These are phyloP conservation scores for Medauroidea extradentata DNA, from an alignment of 1,140 invertebrate genomes.

Conservation along the genomic window DNA sequence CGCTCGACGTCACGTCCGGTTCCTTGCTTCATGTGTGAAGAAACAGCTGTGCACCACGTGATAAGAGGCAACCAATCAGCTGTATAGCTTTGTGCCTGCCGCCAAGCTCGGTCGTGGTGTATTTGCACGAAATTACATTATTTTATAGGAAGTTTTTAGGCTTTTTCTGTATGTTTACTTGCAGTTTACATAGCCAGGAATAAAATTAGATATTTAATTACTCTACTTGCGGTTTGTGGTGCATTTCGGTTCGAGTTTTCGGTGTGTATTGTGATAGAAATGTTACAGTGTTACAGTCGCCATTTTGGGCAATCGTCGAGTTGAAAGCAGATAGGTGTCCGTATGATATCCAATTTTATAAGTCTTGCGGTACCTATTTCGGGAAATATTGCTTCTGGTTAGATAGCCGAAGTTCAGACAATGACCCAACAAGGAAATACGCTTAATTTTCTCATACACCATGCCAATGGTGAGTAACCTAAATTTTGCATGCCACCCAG, in stretches of 20 bases:
- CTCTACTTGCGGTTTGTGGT: not conserved
- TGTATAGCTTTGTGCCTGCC: slow-evolving; percentile 53
- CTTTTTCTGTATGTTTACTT: not conserved
- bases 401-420: slow-evolving; percentile 33
- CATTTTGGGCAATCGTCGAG: slow-evolving; percentile 49
- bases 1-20: slow-evolving; percentile 9
- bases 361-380: not conserved
- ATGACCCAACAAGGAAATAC: slow-evolving; percentile 59
- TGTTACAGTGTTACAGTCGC: slow-evolving; percentile 49
- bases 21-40: slow-evolving; percentile 10
- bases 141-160: slow-evolving; percentile 26
- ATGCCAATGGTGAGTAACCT: slow-evolving; percentile 55
- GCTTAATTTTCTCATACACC: slow-evolving; percentile 60
- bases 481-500: slow-evolving; percentile 2
- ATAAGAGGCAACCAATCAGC: slow-evolving; percentile 48
- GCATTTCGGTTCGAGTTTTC: not conserved
- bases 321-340: slow-evolving; percentile 24
- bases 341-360: slow-evolving; percentile 8
- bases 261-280: slow-evolving; percentile 34
- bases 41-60: slow-evolving; percentile 40
- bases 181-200: not conserved
- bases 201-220: slow-evolving; percentile 7
- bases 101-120: slow-evolving; percentile 52
- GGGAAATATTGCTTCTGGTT: not conserved
- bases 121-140: slow-evolving; percentile 48